These are phyloP conservation scores for Calosoma granatense DNA, from an alignment of 1,140 invertebrate genomes.

Conservation along the genomic window DNA sequence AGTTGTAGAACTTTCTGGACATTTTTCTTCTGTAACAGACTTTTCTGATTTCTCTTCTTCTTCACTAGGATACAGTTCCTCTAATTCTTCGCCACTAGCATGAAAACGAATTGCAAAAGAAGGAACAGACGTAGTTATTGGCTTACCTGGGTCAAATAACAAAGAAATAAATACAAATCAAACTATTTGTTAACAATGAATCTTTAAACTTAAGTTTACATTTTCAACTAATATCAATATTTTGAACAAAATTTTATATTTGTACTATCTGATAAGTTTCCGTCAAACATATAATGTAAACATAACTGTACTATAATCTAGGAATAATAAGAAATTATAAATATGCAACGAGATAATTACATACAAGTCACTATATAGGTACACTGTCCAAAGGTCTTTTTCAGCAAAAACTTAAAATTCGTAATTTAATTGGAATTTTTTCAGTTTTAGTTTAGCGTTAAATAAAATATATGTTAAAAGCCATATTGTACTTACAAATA, in stretches of 20 bases:
- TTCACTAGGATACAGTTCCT: constrained; percentile 51
- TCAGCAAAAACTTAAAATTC: too few relatives aligned
- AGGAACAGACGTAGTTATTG: constrained; percentile 50
- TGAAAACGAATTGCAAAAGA: constrained; percentile 53
- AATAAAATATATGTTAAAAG: too few relatives aligned
- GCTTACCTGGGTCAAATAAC: constrained; percentile 45
- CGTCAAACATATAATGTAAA: too few relatives aligned
- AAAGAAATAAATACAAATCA: constrained; percentile 7
- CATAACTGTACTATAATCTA: too few relatives aligned
- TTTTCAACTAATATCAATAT: neutral
- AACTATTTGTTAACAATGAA: neutral
- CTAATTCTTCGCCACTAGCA: constrained; percentile 58
- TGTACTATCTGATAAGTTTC: too few relatives aligned
- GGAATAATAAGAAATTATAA: too few relatives aligned
- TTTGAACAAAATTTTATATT: neutral
- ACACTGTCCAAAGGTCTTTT: too few relatives aligned
- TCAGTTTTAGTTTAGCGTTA: too few relatives aligned
- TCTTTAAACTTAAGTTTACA: neutral
- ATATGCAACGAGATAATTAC: too few relatives aligned
- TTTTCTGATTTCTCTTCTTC: constrained; percentile 38
- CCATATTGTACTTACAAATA: too few relatives aligned
- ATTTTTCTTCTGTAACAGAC: constrained; percentile 1
- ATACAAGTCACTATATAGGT: too few relatives aligned
- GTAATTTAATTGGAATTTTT: too few relatives aligned
- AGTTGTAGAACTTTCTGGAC: neutral